Percentiles rank a stretch among this genome's conserved stretches.
Evolutionary conservation across 2,888 invertebrate species (phyloP).

Genomic region (Drosophila mayaguana): DNA sequence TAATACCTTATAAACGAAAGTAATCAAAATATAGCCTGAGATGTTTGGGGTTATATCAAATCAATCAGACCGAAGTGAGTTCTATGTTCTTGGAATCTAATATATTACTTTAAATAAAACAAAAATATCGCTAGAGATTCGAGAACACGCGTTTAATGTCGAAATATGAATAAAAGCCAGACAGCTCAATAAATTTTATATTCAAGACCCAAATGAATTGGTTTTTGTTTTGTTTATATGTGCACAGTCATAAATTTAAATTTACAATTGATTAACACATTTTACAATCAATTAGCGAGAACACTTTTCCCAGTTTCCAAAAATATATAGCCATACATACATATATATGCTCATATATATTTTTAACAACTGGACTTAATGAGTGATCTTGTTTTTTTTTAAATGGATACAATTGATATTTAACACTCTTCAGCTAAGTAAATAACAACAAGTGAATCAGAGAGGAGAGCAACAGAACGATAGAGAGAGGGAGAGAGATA

Average conservation of each 20-base stretch:
- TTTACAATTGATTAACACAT: slow-evolving; percentile 53
- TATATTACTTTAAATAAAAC: background rate
- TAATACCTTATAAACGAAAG: background rate
- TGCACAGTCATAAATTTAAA: slow-evolving; percentile 27
- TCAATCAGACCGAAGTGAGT: background rate
- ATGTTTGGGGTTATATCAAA: slow-evolving; percentile 1
- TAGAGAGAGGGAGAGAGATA: background rate
- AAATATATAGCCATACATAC: slow-evolving; percentile 12
- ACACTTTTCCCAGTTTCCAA: slow-evolving; percentile 18
- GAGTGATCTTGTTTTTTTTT: background rate
- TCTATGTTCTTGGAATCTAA: background rate
- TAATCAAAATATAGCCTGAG: slow-evolving; percentile 5
- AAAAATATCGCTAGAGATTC: background rate
- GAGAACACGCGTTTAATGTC: background rate
- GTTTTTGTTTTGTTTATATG: slow-evolving; percentile 4
- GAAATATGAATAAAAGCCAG: slow-evolving; percentile 4
- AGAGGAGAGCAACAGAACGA: background rate
- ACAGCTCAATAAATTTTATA: slow-evolving; percentile 28
- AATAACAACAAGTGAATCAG: slow-evolving; percentile 16
- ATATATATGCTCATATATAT: background rate
- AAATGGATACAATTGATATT: slow-evolving; percentile 36
- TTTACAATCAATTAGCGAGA: slow-evolving; percentile 55
- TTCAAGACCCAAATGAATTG: slow-evolving; percentile 6
- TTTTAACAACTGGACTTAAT: slow-evolving; percentile 12
- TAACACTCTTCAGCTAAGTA: slow-evolving; percentile 20